A percentile compares a stretch with the other conserved stretches of the same genome.
Evolutionary conservation across 2,797 vertebrate species (phyloP).

Genomic region (Cichlasoma orientale): DNA sequence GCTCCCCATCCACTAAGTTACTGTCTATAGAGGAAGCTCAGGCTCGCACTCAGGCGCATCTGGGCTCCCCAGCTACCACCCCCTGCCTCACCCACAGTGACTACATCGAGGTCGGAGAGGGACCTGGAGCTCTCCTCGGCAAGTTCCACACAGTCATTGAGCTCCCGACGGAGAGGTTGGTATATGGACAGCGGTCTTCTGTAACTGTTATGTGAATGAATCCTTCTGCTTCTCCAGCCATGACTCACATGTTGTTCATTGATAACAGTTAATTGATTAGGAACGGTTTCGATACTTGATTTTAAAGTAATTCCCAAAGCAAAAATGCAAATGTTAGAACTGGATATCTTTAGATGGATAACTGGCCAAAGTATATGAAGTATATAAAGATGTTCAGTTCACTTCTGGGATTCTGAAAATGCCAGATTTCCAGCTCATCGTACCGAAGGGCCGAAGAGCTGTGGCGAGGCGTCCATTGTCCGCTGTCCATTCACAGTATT

Average conservation of each 20-base stretch:
- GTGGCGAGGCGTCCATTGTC: background rate
- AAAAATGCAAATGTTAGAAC: background rate
- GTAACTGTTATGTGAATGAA: background rate
- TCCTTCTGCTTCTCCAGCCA: background rate
- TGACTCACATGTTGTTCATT: background rate
- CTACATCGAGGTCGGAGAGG: constrained; percentile 97
- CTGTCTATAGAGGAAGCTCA: constrained; percentile 96
- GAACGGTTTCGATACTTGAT: background rate
- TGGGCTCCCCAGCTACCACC: constrained; percentile 87
- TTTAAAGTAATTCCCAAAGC: background rate
- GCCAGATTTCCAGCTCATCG: background rate
- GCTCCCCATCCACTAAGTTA: constrained; percentile 95
- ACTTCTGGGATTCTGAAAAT: background rate
- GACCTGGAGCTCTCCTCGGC: constrained; percentile 91
- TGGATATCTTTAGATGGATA: background rate
- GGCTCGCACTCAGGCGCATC: constrained; percentile 93
- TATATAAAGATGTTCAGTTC: background rate
- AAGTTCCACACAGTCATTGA: constrained; percentile 97
- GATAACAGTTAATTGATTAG: background rate
- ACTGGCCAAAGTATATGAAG: background rate
- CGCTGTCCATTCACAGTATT: background rate
- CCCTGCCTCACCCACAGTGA: constrained; percentile 85
- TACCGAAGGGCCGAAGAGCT: background rate
- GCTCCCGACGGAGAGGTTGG: constrained; percentile 92
- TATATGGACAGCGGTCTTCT: background rate